These are phyloP conservation scores for Perdix hodgsoniae DNA, from an alignment of 2,797 vertebrate species.

Conservation along the genomic window DNA sequence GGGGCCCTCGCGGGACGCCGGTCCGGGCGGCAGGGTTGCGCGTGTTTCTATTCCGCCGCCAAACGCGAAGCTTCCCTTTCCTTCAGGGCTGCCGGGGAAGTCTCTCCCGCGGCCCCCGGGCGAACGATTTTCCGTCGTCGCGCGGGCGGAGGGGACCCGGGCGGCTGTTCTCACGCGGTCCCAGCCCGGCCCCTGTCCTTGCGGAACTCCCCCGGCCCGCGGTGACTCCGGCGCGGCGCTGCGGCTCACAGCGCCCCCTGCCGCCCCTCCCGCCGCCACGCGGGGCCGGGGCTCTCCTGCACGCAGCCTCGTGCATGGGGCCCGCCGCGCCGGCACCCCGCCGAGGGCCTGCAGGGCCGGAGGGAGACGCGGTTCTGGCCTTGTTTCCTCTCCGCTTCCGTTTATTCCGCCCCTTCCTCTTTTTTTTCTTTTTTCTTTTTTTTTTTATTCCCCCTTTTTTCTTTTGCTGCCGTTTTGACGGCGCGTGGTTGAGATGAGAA, in stretches of 20 bases:
- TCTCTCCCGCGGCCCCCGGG: fast-evolving
- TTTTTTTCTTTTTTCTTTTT: background rate
- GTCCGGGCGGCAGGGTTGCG: background rate
- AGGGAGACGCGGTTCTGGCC: background rate
- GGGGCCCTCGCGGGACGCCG: background rate
- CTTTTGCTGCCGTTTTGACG: fast-evolving
- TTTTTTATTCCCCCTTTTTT: fast-evolving
- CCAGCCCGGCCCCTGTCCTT: background rate
- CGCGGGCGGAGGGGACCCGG: fast-evolving
- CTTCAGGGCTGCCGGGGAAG: fast-evolving
- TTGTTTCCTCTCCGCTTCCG: background rate
- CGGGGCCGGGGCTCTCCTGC: background rate
- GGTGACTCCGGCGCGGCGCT: background rate
- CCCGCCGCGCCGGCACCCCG: background rate
- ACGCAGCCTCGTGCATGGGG: background rate
- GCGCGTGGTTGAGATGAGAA: background rate
- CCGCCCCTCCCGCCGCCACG: background rate
- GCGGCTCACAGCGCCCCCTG: slow-evolving; percentile 19
- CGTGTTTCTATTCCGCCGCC: background rate
- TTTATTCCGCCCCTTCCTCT: fast-evolving
- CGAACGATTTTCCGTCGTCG: background rate
- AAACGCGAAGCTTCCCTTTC: background rate
- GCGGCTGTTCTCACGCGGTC: fast-evolving
- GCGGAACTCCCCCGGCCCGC: fast-evolving
- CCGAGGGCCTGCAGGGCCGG: background rate